Conservation (phyloP, 2,888 invertebrate genomes). For the Synanthedon tipuliformis region DNA sequence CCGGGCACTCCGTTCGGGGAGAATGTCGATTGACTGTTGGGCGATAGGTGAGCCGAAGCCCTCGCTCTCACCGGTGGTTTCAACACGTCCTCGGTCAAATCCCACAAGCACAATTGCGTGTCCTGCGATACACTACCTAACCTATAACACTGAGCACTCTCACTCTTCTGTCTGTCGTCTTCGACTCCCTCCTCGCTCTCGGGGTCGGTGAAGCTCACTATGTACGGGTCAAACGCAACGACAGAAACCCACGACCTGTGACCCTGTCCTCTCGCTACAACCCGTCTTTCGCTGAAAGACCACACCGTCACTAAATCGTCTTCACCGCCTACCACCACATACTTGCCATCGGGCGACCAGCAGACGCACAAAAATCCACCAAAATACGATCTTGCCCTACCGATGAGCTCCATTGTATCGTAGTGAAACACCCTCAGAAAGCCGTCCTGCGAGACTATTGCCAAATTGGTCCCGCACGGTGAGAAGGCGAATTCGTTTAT, state of each 20-base stretch:
- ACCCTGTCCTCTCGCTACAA: constrained; percentile 97
- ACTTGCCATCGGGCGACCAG: constrained; percentile 97
- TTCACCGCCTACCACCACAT: constrained; percentile 97
- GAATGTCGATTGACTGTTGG: constrained; percentile 21
- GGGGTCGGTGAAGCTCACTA: constrained; percentile 77
- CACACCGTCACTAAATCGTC: constrained; percentile 98
- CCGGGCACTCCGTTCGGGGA: constrained; percentile 40
- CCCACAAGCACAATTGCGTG: constrained; percentile 98
- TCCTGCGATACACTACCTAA: constrained; percentile 97
- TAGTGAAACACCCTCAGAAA: constrained; percentile 96
- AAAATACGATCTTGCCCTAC: constrained; percentile 95
- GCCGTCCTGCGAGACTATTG: constrained; percentile 95
- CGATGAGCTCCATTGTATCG: constrained; percentile 95
- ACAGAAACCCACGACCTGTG: constrained; percentile 98
- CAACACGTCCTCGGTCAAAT: constrained; percentile 95
- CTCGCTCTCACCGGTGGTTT: constrained; percentile 74
- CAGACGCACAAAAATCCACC: constrained; percentile 97
- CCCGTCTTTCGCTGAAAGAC: constrained; percentile 91
- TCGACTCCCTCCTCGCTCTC: constrained; percentile 72
- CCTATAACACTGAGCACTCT: constrained; percentile 77
- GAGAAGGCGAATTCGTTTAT: constrained; percentile 99
- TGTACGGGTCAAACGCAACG: constrained; percentile 93
- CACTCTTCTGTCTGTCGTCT: constrained; percentile 36
- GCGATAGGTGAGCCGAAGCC: constrained; percentile 48
- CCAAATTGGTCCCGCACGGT: constrained; percentile 91